A percentile compares a stretch with the other conserved stretches of the same genome.
Conservation (phyloP, 2,113 vertebrate genomes). For the Morone saxatilis region DNA sequence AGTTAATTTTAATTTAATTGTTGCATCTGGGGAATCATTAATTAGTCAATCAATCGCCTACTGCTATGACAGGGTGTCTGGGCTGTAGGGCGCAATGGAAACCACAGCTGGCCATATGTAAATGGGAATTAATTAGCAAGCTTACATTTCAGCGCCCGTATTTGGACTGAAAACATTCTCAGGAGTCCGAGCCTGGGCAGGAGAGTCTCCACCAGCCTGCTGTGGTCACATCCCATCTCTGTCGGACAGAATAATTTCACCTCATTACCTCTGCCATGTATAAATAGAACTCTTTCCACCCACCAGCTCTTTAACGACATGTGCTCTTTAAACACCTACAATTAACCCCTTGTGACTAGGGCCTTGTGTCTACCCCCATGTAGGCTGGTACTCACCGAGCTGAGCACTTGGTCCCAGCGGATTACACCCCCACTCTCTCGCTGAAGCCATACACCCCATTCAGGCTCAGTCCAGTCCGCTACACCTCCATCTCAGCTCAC, state of each 20-base stretch:
- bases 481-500: constrained; percentile 66
- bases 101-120: constrained; percentile 89
- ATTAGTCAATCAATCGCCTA: constrained; percentile 88
- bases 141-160: constrained; percentile 88
- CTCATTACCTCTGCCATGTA: constrained; percentile 93
- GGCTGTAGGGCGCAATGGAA: constrained; percentile 81
- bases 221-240: constrained; percentile 88
- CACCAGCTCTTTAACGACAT: constrained; percentile 88
- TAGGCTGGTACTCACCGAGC: constrained; percentile 56
- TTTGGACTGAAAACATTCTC: constrained; percentile 94
- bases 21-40: constrained; percentile 86
- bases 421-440: constrained; percentile 50
- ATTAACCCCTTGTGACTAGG: constrained; percentile 85
- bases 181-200: constrained; percentile 84
- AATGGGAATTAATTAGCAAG: constrained; percentile 93
- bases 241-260: constrained; percentile 94
- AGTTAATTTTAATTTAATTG: constrained; percentile 85
- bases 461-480: constrained; percentile 58
- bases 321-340: constrained; percentile 85
- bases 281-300: constrained; percentile 93
- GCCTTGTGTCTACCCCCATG: constrained; percentile 76
- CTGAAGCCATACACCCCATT: constrained; percentile 66
- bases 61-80: constrained; percentile 82
- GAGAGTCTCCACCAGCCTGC: constrained; percentile 84
- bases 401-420: constrained; percentile 49